Evolutionary conservation across 2,888 invertebrate species (phyloP), one percentile per base, ranked within the genome.

Genomic region (Lasius fuliginosus): DNA sequence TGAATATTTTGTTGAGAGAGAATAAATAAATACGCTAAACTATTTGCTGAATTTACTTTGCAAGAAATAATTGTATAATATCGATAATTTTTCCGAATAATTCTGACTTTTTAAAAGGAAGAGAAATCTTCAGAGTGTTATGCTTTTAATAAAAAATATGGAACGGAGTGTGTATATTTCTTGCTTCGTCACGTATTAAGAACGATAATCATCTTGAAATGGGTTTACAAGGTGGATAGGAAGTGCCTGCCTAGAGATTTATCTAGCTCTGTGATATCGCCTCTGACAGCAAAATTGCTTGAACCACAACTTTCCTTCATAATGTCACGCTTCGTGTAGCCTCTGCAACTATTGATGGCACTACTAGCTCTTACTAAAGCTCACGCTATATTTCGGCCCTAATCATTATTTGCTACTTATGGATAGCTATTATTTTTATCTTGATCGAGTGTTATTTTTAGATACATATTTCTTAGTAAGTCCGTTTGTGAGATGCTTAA

Each of bases 231-330:
- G 68, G 73, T 68, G 62, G 58, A 68, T 62, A 79, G 79, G 15
- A 76, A 65, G 71, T 82, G 64, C 65, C 71, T 60, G 12, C 27
- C 69, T 64, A 11, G 6, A 85, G 86, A 86, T 86, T 81, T 87
- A 89, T 84, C 84, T 85, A 68, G 36, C 71, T 33, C 65, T 69
- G 65, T 84, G 82, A 90, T 83, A 85, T 85, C 65, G 86, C 67
- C 71, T 79, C 67, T 69, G 76, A 86, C 86, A 88, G 76, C 83
- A 79, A 87, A 91, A 91, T 88, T 91, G 87, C 86, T 86, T 84
- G 81, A 85, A 85, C 83, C 81, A 90, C 88, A 85, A 86, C 71
- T 88, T 90, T 89, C 71, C 46, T 67, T 81, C 65, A 75, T 69
- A 60, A 68, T 23, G 68, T 73, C 67, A 73, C 58, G 40, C 36